Base-by-base conservation (phyloP, 2,113 vertebrate species). In the Suncus etruscus region DNA sequence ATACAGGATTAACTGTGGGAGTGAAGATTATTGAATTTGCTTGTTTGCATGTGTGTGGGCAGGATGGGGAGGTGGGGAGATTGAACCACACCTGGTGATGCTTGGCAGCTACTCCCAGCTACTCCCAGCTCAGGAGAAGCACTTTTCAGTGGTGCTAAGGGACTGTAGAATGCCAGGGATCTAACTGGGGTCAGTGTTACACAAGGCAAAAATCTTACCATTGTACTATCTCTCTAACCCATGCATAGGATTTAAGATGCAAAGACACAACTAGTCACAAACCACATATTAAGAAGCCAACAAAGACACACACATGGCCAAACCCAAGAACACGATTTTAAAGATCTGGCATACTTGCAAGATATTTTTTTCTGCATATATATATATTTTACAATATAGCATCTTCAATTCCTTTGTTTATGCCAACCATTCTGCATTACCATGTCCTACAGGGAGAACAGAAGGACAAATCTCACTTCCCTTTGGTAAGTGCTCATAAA, bases 221-320 rank as follows among this genome's bases (percentile, higher is more conserved):
- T 20, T 61, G 15, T 16, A 61, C 18, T 61, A 16, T 61, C 18
- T 61, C 58, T 61, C 16, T 20, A 61, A 20, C 58, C 58, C 58
- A 61, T 22, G 58, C 7, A 22, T 61, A 61, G 58, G 58, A 61
- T 61, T 61, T 61, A 22, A 6, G 58, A 61, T 22, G 22, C 58
- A 61, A 61, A 91, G 86, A 79, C 39, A 80, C 32, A 85, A 66
- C 66, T 66, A 58, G 83, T 47, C 50, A 45, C 70, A 75, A 58
- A 86, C 39, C 50, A 45, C 5, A 74, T 78, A 45, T 95, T 65
- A 2, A 77, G 91, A 94, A 90, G 80, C 24, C 50, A 48, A 77
- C 20, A 25, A 29, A 73, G 65, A 63, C 48, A 48, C 68, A 89
- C 54, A 80, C 27, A 20, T 2, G 32, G 83, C 47, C 65, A 66